These are phyloP conservation scores for Heliconius hortense DNA, from an alignment of 2,888 invertebrate genomes.

Conservation along the genomic window DNA sequence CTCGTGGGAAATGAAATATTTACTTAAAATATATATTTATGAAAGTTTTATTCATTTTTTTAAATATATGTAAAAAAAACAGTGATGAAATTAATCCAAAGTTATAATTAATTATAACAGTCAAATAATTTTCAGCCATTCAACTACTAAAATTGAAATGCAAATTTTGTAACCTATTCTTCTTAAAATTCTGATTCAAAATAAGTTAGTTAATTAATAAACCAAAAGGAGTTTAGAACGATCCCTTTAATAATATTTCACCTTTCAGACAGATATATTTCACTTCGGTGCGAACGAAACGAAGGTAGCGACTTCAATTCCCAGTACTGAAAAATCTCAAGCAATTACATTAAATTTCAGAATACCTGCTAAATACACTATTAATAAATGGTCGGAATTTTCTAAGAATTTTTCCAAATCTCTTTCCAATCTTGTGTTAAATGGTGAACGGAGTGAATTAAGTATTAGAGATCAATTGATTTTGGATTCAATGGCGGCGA, in stretches of 20 bases:
- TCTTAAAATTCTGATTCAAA: too few species aligned
- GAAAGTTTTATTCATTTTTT: too few species aligned
- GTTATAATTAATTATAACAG: too few species aligned
- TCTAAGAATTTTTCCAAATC: not conserved
- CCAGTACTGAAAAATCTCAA: not conserved
- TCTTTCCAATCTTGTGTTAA: not conserved
- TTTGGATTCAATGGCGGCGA: not conserved
- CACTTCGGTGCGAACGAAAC: not conserved
- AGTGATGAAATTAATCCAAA: too few species aligned
- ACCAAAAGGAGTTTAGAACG: too few species aligned
- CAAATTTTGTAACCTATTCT: too few species aligned
- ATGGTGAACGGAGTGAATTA: not conserved
- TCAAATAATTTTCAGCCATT: too few species aligned
- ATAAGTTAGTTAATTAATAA: too few species aligned
- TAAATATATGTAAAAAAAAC: too few species aligned
- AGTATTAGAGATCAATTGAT: not conserved
- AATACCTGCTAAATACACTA: not conserved
- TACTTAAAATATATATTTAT: too few species aligned
- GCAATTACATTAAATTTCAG: not conserved
- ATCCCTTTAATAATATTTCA: not conserved
- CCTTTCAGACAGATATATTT: conserved; percentile 11
- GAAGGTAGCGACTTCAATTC: not conserved
- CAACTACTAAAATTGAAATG: too few species aligned
- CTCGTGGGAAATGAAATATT: too few species aligned
- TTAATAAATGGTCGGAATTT: not conserved